phyloP scores from a whole-genome alignment of 2,113 vertebrate species.

The Pomatorhinus ruficollis region DNA sequence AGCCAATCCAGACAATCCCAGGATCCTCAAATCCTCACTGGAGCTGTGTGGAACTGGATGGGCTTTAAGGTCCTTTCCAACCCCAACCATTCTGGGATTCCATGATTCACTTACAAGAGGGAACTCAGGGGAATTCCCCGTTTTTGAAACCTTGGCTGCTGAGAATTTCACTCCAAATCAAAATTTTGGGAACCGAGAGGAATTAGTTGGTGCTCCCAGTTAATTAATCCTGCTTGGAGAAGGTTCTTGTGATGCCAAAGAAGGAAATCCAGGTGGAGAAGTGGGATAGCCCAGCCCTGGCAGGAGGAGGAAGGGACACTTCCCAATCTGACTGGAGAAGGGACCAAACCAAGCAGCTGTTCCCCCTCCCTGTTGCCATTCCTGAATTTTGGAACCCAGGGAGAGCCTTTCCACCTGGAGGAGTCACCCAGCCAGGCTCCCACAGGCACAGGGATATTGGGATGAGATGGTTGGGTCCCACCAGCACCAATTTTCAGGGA shows the following conservation, averaged over 20 bases:
- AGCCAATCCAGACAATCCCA: not conserved
- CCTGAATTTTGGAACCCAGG: not conserved
- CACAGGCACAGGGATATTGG: fast-evolving
- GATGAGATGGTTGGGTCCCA: not conserved
- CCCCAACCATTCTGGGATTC: not conserved
- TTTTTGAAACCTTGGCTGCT: not conserved
- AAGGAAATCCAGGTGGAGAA: not conserved
- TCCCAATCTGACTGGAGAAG: not conserved
- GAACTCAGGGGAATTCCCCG: not conserved
- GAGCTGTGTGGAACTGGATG: no score
- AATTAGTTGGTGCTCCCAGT: not conserved
- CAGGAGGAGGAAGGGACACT: no score
- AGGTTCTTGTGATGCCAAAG: not conserved
- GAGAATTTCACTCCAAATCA: no score
- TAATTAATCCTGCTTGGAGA: not conserved
- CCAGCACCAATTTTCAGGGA: not conserved
- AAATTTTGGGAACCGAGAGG: no score
- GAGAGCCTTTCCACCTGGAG: not conserved
- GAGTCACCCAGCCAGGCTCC: not conserved
- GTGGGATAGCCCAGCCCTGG: fast-evolving
- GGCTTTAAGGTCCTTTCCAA: not conserved
- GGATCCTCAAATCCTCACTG: not conserved
- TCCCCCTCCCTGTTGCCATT: fast-evolving
- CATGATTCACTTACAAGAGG: not conserved
- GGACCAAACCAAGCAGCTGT: not conserved